These are phyloP conservation scores for Nyctibius bracteatus DNA, from an alignment of 2,113 vertebrate genomes.

Conservation along the genomic window DNA sequence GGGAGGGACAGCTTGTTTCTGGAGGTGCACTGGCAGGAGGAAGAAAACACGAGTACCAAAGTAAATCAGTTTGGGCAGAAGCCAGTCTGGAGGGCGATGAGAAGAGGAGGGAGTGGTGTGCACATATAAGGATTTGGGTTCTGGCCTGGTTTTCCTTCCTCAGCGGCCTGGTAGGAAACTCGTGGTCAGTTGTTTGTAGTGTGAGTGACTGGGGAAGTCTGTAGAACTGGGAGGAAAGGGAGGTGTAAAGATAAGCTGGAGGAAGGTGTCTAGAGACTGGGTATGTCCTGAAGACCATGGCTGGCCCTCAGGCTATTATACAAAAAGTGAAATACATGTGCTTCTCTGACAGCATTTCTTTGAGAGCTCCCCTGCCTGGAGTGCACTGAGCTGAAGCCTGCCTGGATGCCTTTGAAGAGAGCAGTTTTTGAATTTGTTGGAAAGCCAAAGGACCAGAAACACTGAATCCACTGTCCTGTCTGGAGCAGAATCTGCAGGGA, in stretches of 20 bases:
- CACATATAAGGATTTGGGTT: not conserved
- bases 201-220: not conserved
- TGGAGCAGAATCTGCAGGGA: not conserved
- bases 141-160: not conserved
- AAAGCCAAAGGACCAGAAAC: not conserved
- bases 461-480: not conserved
- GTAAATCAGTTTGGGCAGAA: not conserved
- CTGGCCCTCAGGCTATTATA: not conserved
- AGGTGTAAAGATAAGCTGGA: not conserved
- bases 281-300: not conserved
- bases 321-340: not conserved
- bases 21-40: not conserved
- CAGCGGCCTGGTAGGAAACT: not conserved
- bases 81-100: not conserved
- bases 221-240: not conserved
- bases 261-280: not conserved
- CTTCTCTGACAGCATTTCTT: not conserved
- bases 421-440: not conserved
- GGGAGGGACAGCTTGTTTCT: not conserved
- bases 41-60: not conserved
- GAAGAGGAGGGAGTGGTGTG: not conserved
- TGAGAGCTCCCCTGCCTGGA: not conserved
- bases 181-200: not conserved
- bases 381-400: not conserved
- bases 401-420: not conserved